phyloP scores from a whole-genome alignment of 1,140 invertebrate species.

The Hermetia illucens region DNA sequence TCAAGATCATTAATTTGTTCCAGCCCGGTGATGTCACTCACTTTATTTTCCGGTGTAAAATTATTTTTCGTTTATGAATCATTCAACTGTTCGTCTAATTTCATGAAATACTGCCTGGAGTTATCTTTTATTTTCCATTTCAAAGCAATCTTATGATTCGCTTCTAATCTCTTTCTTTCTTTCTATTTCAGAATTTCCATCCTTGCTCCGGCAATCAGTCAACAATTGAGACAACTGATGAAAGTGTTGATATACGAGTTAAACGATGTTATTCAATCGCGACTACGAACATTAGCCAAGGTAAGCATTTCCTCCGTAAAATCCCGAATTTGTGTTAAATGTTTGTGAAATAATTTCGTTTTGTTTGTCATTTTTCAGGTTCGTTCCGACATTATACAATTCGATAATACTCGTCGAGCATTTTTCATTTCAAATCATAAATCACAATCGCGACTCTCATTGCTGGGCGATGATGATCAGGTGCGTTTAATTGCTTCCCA shows the following conservation, averaged over 20 bases:
- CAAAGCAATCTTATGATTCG: too few relatives aligned
- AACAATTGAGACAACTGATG: not conserved
- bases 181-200: not conserved
- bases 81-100: too few relatives aligned
- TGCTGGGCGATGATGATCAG: not conserved
- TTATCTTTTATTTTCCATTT: too few relatives aligned
- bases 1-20: too few relatives aligned
- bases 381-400: constrained; percentile 16
- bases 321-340: not conserved
- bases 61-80: too few relatives aligned
- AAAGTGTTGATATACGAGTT: not conserved
- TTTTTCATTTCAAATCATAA: constrained; percentile 1
- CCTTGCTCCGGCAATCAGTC: not conserved
- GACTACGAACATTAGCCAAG: not conserved
- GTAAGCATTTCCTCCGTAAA: not conserved
- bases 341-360: not conserved
- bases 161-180: not conserved
- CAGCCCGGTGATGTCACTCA: too few relatives aligned
- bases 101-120: too few relatives aligned
- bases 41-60: too few relatives aligned
- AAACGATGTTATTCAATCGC: not conserved
- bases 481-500: not conserved
- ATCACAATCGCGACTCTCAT: not conserved
- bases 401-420: not conserved
- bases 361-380: constrained; percentile 10